Conservation (phyloP, 2,888 invertebrate genomes). For the Myathropa florea region DNA sequence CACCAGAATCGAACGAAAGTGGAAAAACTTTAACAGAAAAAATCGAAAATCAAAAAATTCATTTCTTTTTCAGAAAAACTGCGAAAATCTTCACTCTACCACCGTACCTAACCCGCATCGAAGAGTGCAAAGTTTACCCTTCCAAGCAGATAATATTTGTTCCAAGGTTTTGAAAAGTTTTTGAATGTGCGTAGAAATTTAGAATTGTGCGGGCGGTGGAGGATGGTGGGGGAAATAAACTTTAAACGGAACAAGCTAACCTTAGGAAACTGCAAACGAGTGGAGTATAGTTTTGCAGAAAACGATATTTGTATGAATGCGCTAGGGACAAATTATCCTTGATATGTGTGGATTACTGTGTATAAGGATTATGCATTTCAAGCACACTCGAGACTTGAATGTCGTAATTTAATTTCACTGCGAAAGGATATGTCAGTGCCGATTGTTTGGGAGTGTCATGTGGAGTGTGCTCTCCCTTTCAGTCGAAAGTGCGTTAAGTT, state of each 20-base stretch:
- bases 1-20: slow-evolving; percentile 47
- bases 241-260: slow-evolving; percentile 45
- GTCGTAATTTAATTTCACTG: slow-evolving; percentile 30
- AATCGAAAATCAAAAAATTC: not conserved
- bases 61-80: slow-evolving; percentile 15
- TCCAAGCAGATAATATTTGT: slow-evolving; percentile 60
- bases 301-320: slow-evolving; percentile 35
- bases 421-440: slow-evolving; percentile 11
- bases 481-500: not conserved
- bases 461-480: not conserved
- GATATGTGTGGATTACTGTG: slow-evolving; percentile 10
- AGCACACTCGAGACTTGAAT: not conserved
- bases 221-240: slow-evolving; percentile 1
- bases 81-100: slow-evolving; percentile 16
- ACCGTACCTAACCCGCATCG: not conserved
- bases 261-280: slow-evolving; percentile 8
- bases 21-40: slow-evolving; percentile 45
- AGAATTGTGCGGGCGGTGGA: not conserved
- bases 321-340: slow-evolving; percentile 42
- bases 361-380: not conserved
- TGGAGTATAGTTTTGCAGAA: slow-evolving; percentile 20
- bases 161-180: slow-evolving; percentile 48
- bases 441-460: slow-evolving; percentile 15
- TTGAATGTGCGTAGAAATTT: slow-evolving; percentile 51
- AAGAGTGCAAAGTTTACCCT: slow-evolving; percentile 53